These are phyloP conservation scores for Lerema accius DNA, from an alignment of 1,140 invertebrate species.

Conservation along the genomic window DNA sequence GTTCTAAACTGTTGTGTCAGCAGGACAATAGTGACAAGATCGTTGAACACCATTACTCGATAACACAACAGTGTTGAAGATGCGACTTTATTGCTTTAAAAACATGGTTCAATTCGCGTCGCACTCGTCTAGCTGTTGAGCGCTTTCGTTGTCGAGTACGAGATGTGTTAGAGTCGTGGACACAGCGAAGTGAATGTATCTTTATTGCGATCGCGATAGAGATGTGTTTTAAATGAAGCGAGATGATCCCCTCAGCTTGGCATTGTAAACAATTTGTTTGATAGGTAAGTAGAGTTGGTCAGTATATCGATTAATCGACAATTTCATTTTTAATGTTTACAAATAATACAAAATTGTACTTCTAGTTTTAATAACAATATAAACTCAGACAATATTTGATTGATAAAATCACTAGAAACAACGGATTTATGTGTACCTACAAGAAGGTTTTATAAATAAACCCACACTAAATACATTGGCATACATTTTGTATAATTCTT, in stretches of 20 bases:
- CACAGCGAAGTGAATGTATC: neutral
- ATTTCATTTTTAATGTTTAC: neutral
- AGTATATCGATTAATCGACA: slow-evolving; percentile 39
- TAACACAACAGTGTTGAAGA: slow-evolving; percentile 1
- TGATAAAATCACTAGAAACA: no score
- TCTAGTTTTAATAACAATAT: no score
- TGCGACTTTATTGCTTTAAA: slow-evolving; percentile 1
- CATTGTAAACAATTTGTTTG: slow-evolving; percentile 11
- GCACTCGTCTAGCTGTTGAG: neutral
- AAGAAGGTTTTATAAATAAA: no score
- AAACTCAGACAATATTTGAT: no score
- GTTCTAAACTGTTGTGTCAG: slow-evolving; percentile 14
- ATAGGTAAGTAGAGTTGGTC: neutral
- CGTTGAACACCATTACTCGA: slow-evolving; percentile 23
- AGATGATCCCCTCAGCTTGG: neutral
- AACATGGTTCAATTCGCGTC: slow-evolving; percentile 1
- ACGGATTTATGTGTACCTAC: no score
- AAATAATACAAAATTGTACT: no score
- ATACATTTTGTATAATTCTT: no score
- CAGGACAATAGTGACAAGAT: slow-evolving; percentile 28
- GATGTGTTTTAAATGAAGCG: neutral
- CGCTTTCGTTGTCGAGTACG: neutral
- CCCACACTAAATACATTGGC: no score
- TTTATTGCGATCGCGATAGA: neutral
- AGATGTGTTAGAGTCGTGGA: neutral